Conservation (phyloP, 2,113 vertebrate genomes). For the Semicossyphus pulcher region DNA sequence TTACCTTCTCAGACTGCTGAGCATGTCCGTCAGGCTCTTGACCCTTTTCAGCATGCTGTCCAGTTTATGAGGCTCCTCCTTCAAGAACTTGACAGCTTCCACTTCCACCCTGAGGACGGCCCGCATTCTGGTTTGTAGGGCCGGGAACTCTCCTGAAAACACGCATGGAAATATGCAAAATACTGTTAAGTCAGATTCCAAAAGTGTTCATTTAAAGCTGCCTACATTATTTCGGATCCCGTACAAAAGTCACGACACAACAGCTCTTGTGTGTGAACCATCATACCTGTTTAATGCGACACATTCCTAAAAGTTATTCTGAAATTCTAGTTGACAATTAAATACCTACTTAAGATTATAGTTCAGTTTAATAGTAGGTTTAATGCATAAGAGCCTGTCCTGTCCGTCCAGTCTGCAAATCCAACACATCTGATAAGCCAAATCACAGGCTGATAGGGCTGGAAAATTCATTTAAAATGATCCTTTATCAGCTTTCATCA, state of each 20-base stretch:
- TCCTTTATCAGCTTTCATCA: background rate
- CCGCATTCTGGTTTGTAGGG: conserved; percentile 92
- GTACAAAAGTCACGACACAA: too few species aligned
- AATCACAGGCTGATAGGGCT: background rate
- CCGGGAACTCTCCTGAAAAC: conserved; percentile 91
- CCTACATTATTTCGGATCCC: too few species aligned
- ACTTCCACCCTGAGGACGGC: conserved; percentile 93
- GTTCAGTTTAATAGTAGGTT: background rate
- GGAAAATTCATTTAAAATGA: background rate
- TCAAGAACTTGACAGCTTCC: conserved; percentile 95
- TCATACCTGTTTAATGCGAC: too few species aligned
- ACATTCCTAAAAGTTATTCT: too few species aligned
- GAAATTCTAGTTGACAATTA: too few species aligned
- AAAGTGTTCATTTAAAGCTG: background rate
- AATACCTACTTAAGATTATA: too few species aligned
- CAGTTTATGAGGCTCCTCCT: conserved; percentile 96
- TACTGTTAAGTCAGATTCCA: background rate
- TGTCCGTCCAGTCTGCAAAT: background rate
- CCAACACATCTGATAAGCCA: background rate
- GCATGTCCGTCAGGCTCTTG: conserved; percentile 90
- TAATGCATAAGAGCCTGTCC: background rate
- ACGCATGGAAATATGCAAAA: background rate
- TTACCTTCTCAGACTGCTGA: conserved; percentile 91
- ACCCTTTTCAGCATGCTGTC: conserved; percentile 95
- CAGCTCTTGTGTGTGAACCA: too few species aligned